phyloP scores from a whole-genome alignment of 2,888 invertebrate genomes.

The Polyommatus iphigenia region DNA sequence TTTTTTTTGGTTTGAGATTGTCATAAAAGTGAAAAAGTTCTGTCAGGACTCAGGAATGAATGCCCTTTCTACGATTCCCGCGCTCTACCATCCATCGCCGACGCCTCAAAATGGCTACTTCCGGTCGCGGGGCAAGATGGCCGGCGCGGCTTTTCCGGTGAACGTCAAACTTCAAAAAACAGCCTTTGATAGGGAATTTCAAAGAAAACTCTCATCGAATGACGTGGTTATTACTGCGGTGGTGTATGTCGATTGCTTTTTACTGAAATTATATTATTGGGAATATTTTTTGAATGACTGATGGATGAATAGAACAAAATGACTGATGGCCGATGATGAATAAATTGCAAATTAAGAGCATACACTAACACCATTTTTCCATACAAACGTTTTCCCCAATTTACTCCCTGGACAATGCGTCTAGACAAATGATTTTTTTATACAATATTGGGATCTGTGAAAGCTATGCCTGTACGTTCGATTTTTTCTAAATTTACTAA shows the following conservation, averaged over 20 bases:
- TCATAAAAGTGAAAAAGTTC: too few relatives aligned
- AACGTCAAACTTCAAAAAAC: slow-evolving; percentile 60
- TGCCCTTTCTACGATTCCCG: slow-evolving; percentile 46
- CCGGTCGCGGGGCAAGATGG: slow-evolving; percentile 70
- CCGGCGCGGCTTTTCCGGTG: slow-evolving; percentile 62
- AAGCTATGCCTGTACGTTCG: too few relatives aligned
- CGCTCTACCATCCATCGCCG: slow-evolving; percentile 60
- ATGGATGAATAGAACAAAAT: neutral
- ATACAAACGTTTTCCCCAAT: too few relatives aligned
- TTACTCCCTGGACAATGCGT: too few relatives aligned
- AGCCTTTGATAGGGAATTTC: slow-evolving; percentile 52
- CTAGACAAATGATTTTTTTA: too few relatives aligned
- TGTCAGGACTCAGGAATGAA: neutral
- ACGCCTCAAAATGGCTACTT: slow-evolving; percentile 73
- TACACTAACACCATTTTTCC: too few relatives aligned
- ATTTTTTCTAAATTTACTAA: too few relatives aligned
- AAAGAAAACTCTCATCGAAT: slow-evolving; percentile 40
- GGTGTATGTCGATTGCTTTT: slow-evolving; percentile 22
- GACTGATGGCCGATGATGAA: too few relatives aligned
- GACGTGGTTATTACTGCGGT: slow-evolving; percentile 28
- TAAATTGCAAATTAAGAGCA: too few relatives aligned
- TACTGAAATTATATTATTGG: neutral
- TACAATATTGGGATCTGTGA: too few relatives aligned
- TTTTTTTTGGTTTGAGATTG: too few relatives aligned
- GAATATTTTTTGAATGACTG: neutral